Evolutionary conservation across 2,888 invertebrate genomes (phyloP), one percentile per base, ranked within the genome.

Genomic region (Calephelis perditalis): DNA sequence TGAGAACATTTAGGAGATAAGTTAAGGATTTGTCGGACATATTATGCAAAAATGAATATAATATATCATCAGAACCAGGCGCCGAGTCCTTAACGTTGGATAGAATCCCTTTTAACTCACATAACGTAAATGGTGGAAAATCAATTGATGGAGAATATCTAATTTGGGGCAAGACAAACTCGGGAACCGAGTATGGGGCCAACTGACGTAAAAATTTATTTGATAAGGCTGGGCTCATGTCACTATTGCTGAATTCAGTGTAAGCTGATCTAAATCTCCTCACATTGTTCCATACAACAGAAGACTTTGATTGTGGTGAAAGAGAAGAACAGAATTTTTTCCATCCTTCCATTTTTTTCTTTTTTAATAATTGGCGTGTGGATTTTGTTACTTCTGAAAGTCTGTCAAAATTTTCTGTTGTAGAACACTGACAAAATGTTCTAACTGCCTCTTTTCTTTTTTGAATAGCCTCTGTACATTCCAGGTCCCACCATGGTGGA

Each of bases 41-140:
- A 15, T 52, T 52, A 26, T 11, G 10, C 12, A 57, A 37, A 57
- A 67, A 59, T 10, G 63, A 65, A 35, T 67, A 67, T 0, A 60
- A 59, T 10, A 67, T 64, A 36, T 63, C 61, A 60, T 67, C 67
- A 9, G 40, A 43, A 7, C 67, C 64, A 11, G 67, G 67, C 7
- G 67, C 36, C 1, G 65, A 62, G 15, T 65, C 64, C 7, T 26
- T 40, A 5, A 67, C 57, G 10, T 52, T 40, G 9, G 26, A 4
- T 7, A 65, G 36, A 5, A 46, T 63, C 12, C 12, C 12, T 12
- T 26, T 7, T 0, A 67, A 52, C 43, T 67, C 67, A 43, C 1
- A 52, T 10, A 52, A 52, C 1, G 52, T 35, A 35, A 52, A 52
- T 6, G 52, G 52, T 10, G 35, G 9, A 35, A 9, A 49, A 10